A percentile compares a stretch with the other conserved stretches of the same genome.
These are phyloP conservation scores for Probaryconus sp. DNA, from an alignment of 1,140 invertebrate genomes.

Conservation along the genomic window DNA sequence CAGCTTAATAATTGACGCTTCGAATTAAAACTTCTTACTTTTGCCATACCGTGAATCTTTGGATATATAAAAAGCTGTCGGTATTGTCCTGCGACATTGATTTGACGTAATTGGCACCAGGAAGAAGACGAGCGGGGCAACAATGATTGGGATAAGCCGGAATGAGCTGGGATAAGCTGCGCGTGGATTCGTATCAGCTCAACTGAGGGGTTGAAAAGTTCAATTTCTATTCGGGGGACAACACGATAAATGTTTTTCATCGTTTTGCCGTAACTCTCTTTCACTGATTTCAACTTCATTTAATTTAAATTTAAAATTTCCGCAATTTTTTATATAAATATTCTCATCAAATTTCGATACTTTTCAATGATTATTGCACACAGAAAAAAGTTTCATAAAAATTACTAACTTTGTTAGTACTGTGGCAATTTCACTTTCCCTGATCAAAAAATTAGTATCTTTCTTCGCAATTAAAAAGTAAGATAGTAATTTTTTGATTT, in stretches of 20 bases:
- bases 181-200: constrained; percentile 65
- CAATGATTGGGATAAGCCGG: constrained; percentile 79
- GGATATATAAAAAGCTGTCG: constrained; percentile 8
- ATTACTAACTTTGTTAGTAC: no score
- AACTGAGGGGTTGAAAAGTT: constrained; percentile 34
- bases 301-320: neutral
- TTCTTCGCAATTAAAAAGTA: no score
- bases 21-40: constrained; percentile 36
- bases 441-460: no score
- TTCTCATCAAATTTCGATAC: no score
- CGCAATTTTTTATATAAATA: neutral
- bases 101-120: constrained; percentile 78
- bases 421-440: no score
- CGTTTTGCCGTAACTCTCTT: no score
- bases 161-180: constrained; percentile 76
- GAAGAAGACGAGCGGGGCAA: constrained; percentile 70
- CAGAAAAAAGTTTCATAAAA: no score
- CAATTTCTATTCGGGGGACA: constrained; percentile 41
- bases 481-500: no score
- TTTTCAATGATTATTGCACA: no score
- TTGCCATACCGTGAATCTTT: constrained; percentile 30
- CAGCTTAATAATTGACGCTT: constrained; percentile 30
- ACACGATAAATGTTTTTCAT: constrained; percentile 19
- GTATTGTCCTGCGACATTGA: constrained; percentile 76
- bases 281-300: neutral